A percentile compares a stretch with the other conserved stretches of the same genome.
Evolutionary conservation across 2,797 vertebrate species (phyloP).

Genomic region (Acipenser oxyrinchus): DNA sequence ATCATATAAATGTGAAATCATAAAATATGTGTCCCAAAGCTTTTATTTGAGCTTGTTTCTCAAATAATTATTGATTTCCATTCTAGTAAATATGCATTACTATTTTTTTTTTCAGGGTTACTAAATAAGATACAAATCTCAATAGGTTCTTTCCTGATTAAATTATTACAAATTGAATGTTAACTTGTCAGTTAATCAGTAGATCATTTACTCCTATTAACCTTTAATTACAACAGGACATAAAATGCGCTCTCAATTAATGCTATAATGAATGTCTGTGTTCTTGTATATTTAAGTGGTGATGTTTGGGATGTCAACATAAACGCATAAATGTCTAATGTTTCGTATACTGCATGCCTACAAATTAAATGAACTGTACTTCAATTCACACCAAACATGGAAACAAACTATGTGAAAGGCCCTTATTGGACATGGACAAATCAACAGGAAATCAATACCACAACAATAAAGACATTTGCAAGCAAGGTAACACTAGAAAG

Average conservation of each 20-base stretch:
- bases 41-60: too few relatives aligned
- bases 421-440: background rate
- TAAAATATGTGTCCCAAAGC: too few relatives aligned
- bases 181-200: conserved; percentile 18
- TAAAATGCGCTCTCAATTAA: conserved; percentile 14
- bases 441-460: background rate
- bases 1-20: too few relatives aligned
- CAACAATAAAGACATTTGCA: conserved; percentile 4
- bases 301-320: conserved; percentile 11
- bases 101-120: background rate
- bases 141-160: conserved; percentile 16
- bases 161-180: conserved; percentile 9
- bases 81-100: background rate
- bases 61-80: too few relatives aligned
- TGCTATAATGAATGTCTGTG: conserved; percentile 10
- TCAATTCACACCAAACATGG: too few relatives aligned
- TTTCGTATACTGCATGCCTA: too few relatives aligned
- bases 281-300: background rate
- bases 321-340: conserved; percentile 4
- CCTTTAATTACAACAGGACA: conserved; percentile 20
- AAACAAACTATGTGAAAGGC: too few relatives aligned
- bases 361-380: too few relatives aligned
- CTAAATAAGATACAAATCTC: conserved; percentile 6
- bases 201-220: conserved; percentile 20
- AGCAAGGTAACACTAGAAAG: background rate